Conservation (phyloP, 2,888 invertebrate genomes). For the Platycheirus albimanus region DNA sequence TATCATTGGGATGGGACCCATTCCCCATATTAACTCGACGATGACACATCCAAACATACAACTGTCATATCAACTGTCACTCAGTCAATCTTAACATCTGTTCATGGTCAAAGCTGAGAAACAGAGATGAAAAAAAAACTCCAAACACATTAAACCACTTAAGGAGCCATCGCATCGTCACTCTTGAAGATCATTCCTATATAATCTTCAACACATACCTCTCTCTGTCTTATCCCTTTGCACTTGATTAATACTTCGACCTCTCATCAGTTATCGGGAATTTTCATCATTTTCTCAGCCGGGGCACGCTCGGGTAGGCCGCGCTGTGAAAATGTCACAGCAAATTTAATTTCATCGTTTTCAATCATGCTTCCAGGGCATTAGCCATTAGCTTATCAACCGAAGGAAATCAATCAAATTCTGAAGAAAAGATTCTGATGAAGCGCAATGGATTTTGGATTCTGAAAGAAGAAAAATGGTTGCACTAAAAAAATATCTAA, state of each 20-base stretch:
- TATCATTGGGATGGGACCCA: conserved; percentile 41
- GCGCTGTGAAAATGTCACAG: conserved; percentile 59
- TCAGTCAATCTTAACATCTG: conserved; percentile 63
- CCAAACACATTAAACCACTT: conserved; percentile 72
- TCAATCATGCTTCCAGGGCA: conserved; percentile 30
- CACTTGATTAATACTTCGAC: conserved; percentile 66
- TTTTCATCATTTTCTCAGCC: conserved; percentile 51
- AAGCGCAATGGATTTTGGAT: no score
- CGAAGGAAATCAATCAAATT: conserved; percentile 63
- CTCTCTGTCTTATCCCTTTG: conserved; percentile 27
- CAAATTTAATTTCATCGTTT: conserved; percentile 63
- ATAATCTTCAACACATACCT: conserved; percentile 40
- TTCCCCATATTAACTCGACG: conserved; percentile 52
- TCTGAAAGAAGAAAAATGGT: no score
- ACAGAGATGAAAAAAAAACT: conserved; percentile 13
- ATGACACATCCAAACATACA: conserved; percentile 57
- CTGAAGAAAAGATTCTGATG: conserved; percentile 1
- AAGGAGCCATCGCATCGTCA: conserved; percentile 72
- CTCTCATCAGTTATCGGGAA: conserved; percentile 62
- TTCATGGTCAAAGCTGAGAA: conserved; percentile 25
- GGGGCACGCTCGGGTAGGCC: no score
- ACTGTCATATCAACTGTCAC: conserved; percentile 70
- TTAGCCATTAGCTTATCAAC: conserved; percentile 24
- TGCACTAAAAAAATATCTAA: no score
- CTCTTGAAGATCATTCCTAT: conserved; percentile 41